These are phyloP conservation scores for Agrenia bidenticulata DNA, from an alignment of 2,888 invertebrate species.

Conservation along the genomic window DNA sequence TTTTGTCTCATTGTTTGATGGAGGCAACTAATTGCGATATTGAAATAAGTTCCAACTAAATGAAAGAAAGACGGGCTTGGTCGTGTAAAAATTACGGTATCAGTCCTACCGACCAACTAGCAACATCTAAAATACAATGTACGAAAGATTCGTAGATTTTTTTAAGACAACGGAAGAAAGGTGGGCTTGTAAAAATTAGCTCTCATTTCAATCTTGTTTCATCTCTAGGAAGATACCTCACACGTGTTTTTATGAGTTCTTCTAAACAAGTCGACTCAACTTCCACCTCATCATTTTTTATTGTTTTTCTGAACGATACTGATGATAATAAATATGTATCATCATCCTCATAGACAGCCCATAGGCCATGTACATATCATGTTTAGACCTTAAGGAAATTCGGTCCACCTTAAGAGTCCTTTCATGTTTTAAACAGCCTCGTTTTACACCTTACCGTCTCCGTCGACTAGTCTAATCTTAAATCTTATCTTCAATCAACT, in stretches of 20 bases:
- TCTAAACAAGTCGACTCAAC: constrained; percentile 23
- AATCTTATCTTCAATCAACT: constrained; percentile 9
- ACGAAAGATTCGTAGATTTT: too few species aligned
- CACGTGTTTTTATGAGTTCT: constrained; percentile 32
- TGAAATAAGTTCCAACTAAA: too few species aligned
- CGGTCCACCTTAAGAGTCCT: background rate
- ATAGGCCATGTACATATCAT: background rate
- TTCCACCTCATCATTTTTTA: constrained; percentile 40
- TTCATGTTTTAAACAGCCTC: background rate
- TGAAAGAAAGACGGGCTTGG: too few species aligned
- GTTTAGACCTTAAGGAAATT: background rate
- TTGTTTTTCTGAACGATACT: constrained; percentile 31
- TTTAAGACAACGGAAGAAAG: constrained; percentile 13
- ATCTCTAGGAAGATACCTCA: constrained; percentile 33
- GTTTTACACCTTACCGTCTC: constrained; percentile 5
- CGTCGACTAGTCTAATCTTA: constrained; percentile 1
- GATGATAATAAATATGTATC: constrained; percentile 29
- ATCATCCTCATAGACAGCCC: constrained; percentile 4
- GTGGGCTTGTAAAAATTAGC: constrained; percentile 45
- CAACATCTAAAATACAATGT: too few species aligned
- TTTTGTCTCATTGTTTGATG: too few species aligned
- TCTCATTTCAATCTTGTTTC: constrained; percentile 35
- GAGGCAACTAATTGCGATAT: too few species aligned
- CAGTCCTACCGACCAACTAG: too few species aligned
- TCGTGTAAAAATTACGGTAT: too few species aligned